Conservation (phyloP, 2,113 vertebrate genomes). For the Urocitellus parryii region DNA sequence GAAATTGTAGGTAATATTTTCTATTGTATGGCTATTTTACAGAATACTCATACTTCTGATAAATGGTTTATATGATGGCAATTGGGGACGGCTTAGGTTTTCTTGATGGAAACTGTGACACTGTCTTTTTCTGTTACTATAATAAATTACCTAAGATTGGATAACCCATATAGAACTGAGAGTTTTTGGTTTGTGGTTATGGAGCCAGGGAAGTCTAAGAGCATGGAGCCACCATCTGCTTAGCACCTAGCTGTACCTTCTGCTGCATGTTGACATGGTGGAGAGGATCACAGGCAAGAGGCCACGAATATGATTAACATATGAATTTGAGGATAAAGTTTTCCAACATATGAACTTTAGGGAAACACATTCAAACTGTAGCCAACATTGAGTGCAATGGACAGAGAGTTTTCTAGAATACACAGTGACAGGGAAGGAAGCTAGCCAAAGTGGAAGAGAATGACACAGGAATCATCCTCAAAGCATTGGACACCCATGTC, state of each 20-base stretch:
- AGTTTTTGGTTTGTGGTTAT: background rate
- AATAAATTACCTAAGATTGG: background rate
- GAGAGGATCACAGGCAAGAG: background rate
- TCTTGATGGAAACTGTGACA: background rate
- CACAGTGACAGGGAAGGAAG: background rate
- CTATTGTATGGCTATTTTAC: background rate
- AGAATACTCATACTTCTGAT: background rate
- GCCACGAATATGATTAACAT: background rate
- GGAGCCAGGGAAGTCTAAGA: background rate
- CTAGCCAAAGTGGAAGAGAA: background rate
- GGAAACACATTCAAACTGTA: background rate
- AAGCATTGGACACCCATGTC: background rate
- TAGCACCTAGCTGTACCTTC: too few species aligned
- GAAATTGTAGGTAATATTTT: background rate
- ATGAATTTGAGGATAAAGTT: background rate
- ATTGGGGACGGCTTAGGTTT: background rate
- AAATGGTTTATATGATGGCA: background rate
- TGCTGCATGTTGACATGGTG: background rate
- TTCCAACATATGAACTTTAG: background rate
- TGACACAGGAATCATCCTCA: too few species aligned
- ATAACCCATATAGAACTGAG: background rate
- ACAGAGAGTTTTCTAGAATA: background rate
- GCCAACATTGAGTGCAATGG: background rate
- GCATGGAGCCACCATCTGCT: rapidly evolving
- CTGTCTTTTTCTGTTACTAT: background rate